phyloP scores from a whole-genome alignment of 2,797 vertebrate species.

The Mustela erminea region DNA sequence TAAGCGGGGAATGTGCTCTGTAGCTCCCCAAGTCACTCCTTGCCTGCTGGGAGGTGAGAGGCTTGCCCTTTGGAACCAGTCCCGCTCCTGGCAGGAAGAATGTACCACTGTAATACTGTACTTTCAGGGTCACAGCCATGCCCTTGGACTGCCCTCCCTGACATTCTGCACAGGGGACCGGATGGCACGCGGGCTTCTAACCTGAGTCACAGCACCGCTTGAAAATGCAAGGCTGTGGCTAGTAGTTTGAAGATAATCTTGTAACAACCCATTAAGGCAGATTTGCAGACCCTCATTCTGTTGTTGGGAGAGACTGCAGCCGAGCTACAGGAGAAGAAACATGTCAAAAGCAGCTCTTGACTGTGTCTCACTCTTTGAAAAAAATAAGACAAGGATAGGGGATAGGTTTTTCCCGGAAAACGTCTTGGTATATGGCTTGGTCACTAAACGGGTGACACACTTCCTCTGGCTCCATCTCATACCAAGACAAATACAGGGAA shows the following conservation, averaged over 20 bases:
- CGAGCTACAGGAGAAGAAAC: background rate
- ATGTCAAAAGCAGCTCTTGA: background rate
- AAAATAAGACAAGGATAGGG: background rate
- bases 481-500: background rate
- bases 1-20: background rate
- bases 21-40: background rate
- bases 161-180: background rate
- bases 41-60: background rate
- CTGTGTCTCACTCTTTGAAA: background rate
- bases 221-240: background rate
- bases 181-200: background rate
- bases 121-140: background rate
- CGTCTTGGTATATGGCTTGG: background rate
- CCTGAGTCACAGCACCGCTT: background rate
- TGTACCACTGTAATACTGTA: fast-evolving
- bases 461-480: background rate
- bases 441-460: background rate
- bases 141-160: background rate
- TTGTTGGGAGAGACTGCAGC: background rate
- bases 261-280: background rate
- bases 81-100: background rate
- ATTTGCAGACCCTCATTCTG: background rate
- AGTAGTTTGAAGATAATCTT: background rate
- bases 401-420: background rate
- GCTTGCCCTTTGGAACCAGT: background rate